phyloP scores from a whole-genome alignment of 2,888 invertebrate genomes.

The Melipona bicolor region DNA sequence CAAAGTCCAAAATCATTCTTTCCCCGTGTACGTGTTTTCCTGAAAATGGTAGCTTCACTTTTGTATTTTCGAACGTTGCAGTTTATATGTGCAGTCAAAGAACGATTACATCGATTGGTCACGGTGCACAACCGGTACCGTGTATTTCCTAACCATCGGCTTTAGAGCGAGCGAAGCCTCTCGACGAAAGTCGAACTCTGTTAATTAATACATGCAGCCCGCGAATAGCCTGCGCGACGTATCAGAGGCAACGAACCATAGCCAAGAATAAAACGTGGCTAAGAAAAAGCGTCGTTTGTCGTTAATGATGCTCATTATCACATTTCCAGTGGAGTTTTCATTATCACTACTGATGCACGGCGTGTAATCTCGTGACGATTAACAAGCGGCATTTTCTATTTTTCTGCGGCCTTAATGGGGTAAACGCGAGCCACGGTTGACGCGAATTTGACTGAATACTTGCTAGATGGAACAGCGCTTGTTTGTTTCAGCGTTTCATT shows the following conservation, averaged over 20 bases:
- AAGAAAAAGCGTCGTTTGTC: conserved; percentile 32
- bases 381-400: conserved; percentile 13
- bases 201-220: conserved; percentile 37
- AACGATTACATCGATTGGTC: conserved; percentile 1
- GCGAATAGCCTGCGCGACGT: not conserved
- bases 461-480: not conserved
- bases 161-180: not conserved
- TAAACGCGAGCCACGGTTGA: not conserved
- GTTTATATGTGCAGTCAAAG: not conserved
- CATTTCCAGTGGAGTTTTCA: conserved; percentile 31
- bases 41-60: not conserved
- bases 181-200: conserved; percentile 25
- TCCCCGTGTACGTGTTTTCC: too few relatives aligned
- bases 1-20: too few relatives aligned
- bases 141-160: not conserved
- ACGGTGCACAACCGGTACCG: not conserved
- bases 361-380: conserved; percentile 25
- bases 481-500: not conserved
- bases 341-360: conserved; percentile 15
- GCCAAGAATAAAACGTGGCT: conserved; percentile 25
- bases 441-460: not conserved
- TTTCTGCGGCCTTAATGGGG: not conserved
- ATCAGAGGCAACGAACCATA: not conserved
- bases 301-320: conserved; percentile 44
- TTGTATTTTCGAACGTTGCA: not conserved